Conservation (phyloP, 2,113 vertebrate species). For the Synodontis membranacea region DNA sequence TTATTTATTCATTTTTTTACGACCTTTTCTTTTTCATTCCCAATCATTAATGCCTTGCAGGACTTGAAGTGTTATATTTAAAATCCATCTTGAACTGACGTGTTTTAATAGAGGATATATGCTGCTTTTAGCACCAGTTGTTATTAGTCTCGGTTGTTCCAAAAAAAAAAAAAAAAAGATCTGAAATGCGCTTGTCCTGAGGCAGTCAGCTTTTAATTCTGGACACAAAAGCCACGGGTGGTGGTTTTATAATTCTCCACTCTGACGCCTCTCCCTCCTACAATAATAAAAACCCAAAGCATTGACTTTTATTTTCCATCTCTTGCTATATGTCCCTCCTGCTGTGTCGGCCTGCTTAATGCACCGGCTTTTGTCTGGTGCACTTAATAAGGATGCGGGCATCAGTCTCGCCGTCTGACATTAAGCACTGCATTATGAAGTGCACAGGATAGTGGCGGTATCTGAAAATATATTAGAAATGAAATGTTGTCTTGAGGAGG, state of each 20-base stretch:
- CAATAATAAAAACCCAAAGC: conserved; percentile 68
- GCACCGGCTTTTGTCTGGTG: conserved; percentile 17
- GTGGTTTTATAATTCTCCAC: conserved; percentile 56
- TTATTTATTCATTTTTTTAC: conserved; percentile 56
- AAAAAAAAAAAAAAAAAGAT: not conserved
- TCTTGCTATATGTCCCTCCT: conserved; percentile 53
- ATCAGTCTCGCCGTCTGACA: conserved; percentile 25
- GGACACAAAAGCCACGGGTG: conserved; percentile 54
- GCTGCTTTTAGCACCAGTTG: conserved; percentile 53
- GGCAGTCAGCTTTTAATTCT: conserved; percentile 50
- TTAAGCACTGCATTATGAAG: conserved; percentile 14
- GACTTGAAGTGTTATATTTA: conserved; percentile 58
- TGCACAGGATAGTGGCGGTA: conserved; percentile 9
- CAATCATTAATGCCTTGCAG: conserved; percentile 49
- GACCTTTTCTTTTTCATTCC: conserved; percentile 63
- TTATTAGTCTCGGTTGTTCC: conserved; percentile 22
- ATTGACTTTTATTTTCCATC: conserved; percentile 69
- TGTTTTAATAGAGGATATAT: conserved; percentile 55
- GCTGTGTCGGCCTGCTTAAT: conserved; percentile 6
- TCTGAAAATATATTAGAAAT: not conserved
- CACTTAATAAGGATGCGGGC: conserved; percentile 24
- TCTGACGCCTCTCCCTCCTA: conserved; percentile 58
- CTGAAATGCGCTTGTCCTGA: conserved; percentile 27
- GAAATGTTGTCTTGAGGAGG: not conserved
- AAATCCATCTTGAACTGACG: conserved; percentile 57